phyloP scores from a whole-genome alignment of 1,140 invertebrate genomes.

The Harpegnathos saltator region DNA sequence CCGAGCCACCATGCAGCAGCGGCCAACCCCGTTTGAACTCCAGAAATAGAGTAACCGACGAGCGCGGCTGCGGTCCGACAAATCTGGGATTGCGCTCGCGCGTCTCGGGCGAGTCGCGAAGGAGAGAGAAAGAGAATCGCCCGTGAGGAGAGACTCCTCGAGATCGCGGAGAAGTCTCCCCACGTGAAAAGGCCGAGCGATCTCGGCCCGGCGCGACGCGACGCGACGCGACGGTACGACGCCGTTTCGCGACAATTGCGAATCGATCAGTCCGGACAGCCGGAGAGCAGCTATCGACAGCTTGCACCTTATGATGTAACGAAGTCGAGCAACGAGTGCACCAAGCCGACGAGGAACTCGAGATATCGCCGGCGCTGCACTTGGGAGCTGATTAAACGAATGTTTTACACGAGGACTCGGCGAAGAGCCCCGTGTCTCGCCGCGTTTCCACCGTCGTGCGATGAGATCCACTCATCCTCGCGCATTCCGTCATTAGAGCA shows the following conservation, averaged over 20 bases:
- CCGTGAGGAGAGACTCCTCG: background rate
- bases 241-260: background rate
- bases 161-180: background rate
- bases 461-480: too few species aligned
- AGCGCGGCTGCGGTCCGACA: slow-evolving; percentile 26
- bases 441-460: too few species aligned
- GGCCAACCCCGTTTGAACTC: slow-evolving; percentile 63
- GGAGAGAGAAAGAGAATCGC: too few species aligned
- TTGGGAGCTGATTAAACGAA: too few species aligned
- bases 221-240: background rate
- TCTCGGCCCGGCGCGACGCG: too few species aligned
- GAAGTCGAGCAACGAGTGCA: too few species aligned
- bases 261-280: background rate
- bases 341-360: too few species aligned
- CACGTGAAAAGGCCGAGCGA: background rate
- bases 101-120: background rate
- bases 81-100: slow-evolving; percentile 35
- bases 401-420: too few species aligned
- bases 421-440: too few species aligned
- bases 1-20: background rate
- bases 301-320: too few species aligned
- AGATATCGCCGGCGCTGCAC: too few species aligned
- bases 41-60: slow-evolving; percentile 72
- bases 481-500: too few species aligned
- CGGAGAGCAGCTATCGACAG: background rate